Conservation (phyloP, 2,888 invertebrate genomes). For the Leucozona laternaria region DNA sequence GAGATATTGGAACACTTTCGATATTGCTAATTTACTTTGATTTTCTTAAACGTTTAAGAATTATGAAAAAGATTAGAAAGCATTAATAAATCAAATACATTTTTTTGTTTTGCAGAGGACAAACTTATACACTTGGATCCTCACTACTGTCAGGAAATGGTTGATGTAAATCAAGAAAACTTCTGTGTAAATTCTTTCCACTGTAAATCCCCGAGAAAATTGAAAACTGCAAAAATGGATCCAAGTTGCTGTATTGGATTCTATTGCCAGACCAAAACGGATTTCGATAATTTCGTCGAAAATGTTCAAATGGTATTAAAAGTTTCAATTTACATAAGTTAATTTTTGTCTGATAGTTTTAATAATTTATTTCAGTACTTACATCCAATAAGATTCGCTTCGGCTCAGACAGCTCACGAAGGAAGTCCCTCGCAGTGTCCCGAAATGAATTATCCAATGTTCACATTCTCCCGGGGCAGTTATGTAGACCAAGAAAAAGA, state of each 20-base stretch:
- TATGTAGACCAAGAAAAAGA: slow-evolving; percentile 84
- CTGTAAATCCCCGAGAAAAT: slow-evolving; percentile 93
- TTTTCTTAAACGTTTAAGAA: no score
- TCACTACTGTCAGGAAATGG: slow-evolving; percentile 96
- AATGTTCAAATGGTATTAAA: slow-evolving; percentile 86
- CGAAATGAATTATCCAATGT: slow-evolving; percentile 90
- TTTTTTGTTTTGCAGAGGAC: slow-evolving; percentile 86
- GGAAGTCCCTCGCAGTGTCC: slow-evolving; percentile 76
- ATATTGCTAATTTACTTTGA: no score
- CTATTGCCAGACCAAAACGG: slow-evolving; percentile 90
- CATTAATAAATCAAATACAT: no score
- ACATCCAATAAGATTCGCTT: slow-evolving; percentile 84
- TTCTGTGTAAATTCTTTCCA: slow-evolving; percentile 93
- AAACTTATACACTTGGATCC: slow-evolving; percentile 96
- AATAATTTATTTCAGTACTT: slow-evolving; percentile 83
- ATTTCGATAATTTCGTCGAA: slow-evolving; percentile 91
- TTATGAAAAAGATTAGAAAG: no score
- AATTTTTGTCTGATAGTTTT: background rate
- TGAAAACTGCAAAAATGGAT: slow-evolving; percentile 94
- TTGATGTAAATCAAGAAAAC: slow-evolving; percentile 91
- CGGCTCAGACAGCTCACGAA: slow-evolving; percentile 75
- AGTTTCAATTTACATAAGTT: slow-evolving; percentile 7
- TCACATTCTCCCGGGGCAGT: slow-evolving; percentile 91
- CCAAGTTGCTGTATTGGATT: slow-evolving; percentile 97
- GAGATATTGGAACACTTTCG: no score